Base-by-base conservation (phyloP, 1,140 invertebrate genomes). In the Hermetia illucens region DNA sequence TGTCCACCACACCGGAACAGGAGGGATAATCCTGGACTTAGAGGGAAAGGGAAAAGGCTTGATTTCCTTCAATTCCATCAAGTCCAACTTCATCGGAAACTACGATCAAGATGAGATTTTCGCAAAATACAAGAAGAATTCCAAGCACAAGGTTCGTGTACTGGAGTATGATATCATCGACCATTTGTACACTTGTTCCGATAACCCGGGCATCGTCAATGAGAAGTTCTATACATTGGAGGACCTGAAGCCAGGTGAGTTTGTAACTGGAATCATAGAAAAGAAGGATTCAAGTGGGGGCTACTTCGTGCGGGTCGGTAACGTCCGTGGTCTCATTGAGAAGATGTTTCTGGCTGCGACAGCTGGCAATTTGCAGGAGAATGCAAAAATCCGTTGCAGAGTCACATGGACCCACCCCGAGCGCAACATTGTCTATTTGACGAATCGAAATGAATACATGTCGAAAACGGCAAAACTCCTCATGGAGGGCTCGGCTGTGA, bases 141-240 rank as follows among this genome's bases (percentile, higher is more conserved):
- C 68, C 4, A 61, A 50, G 20, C 71, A 75, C 40, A 62, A 52
- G 29, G 71, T 75, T 45, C 63, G 75, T 35, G 46, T 80, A 4
- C 39, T 75, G 2, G 53, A 65, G 6, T 78, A 74, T 49, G 63
- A 65, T 48, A 51, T 54, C 3, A 61, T 77, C 37, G 72, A 76
- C 36, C 59, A 55, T 12, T 45, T 70, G 12, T 76, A 71, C 43
- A 59, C 75, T 24, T 74, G 72, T 42, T 64, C 70, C 2, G 67
- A 75, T 50, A 63, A 75, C 50, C 53, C 64, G 36, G 50, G 62
- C 9, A 20, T 73, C 2, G 39, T 79, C 1, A 52, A 69, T 21
- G 53, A 69, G 32, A 66, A 65, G 33, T 47, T 59, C 43, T 68
- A 72, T 29, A 57, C 53, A 0, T 35, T 58, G 3, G 47, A 52